These are phyloP conservation scores for Gnathonemus longibarbis DNA, from an alignment of 2,113 vertebrate species.

Conservation along the genomic window DNA sequence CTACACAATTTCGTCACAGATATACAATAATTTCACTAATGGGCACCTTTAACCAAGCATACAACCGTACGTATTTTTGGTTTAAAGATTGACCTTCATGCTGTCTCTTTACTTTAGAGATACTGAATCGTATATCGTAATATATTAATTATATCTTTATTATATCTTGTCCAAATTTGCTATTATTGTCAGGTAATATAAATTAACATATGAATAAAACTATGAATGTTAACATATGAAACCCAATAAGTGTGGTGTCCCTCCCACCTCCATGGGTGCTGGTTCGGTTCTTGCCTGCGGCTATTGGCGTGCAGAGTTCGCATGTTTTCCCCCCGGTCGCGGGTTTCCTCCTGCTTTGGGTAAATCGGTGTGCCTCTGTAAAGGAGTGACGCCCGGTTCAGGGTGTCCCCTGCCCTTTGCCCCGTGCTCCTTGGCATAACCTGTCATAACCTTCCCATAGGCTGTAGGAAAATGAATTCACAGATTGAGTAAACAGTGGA, in stretches of 20 bases:
- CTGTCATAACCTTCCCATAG: neutral
- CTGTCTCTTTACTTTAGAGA: neutral
- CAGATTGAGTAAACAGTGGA: neutral
- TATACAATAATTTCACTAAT: neutral
- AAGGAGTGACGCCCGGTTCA: neutral
- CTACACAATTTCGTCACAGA: neutral
- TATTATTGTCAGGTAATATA: neutral
- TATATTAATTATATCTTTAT: neutral
- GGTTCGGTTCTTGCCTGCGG: neutral
- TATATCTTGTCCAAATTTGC: neutral
- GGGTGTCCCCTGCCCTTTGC: neutral
- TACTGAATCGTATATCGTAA: neutral
- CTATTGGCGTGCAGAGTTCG: neutral
- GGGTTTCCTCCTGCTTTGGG: neutral
- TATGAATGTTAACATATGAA: neutral
- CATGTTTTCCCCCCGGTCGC: neutral
- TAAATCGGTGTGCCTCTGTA: neutral
- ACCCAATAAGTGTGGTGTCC: neutral
- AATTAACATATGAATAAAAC: neutral
- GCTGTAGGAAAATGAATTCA: neutral
- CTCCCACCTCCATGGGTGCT: neutral
- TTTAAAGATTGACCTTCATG: neutral
- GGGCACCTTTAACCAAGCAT: neutral
- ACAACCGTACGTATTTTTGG: neutral
- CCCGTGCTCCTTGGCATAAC: neutral